A percentile compares a stretch with the other conserved stretches of the same genome.
These are phyloP conservation scores for Leptinotarsa lineolata DNA, from an alignment of 1,140 invertebrate genomes.

Conservation along the genomic window DNA sequence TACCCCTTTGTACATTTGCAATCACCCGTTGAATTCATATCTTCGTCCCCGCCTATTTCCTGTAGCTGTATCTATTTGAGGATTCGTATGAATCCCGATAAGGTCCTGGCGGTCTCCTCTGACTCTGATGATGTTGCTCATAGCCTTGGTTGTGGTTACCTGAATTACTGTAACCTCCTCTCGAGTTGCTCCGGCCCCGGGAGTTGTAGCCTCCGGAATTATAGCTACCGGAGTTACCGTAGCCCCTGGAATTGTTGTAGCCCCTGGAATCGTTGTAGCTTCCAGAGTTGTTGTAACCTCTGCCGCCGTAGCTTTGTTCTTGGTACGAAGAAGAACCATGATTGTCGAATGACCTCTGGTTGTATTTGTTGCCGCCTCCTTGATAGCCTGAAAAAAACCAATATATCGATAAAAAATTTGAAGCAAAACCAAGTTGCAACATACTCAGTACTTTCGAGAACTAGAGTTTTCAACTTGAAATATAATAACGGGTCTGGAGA, in stretches of 20 bases:
- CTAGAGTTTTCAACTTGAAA: no score
- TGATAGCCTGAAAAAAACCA: neutral
- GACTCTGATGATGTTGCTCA: neutral
- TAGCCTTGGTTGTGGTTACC: slow-evolving; percentile 25
- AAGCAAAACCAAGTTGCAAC: no score
- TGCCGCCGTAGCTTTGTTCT: no score
- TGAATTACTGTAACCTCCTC: neutral
- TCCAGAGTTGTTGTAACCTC: no score
- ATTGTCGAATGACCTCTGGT: neutral
- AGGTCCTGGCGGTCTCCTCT: slow-evolving; percentile 44
- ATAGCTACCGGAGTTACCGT: neutral
- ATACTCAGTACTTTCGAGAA: no score
- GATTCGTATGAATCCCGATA: slow-evolving; percentile 45
- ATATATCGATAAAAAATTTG: neutral
- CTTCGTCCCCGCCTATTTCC: neutral
- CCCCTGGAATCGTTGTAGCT: no score
- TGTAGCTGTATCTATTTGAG: slow-evolving; percentile 38
- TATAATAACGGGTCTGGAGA: no score
- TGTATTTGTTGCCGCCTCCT: neutral
- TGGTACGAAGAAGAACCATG: neutral
- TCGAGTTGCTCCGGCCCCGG: neutral
- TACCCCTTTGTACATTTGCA: no score
- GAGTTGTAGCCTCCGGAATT: neutral
- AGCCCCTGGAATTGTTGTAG: neutral
- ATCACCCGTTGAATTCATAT: no score